Evolutionary conservation across 2,888 invertebrate genomes (phyloP).

Genomic region (Alloplasta piceator): DNA sequence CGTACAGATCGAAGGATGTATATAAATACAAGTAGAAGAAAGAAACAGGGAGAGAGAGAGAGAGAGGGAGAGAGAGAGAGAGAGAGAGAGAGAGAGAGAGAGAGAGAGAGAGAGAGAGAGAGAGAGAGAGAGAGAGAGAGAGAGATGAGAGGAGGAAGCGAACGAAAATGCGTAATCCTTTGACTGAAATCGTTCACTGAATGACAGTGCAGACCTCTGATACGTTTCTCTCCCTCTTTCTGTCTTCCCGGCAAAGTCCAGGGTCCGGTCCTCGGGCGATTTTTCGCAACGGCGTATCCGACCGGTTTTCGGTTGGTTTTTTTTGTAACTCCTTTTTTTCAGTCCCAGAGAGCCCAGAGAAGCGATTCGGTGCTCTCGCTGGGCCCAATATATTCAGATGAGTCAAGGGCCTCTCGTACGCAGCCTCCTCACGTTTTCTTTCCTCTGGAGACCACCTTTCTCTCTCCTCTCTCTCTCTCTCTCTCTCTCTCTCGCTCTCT

Average conservation of each 20-base stretch:
- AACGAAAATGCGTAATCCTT: constrained; percentile 39
- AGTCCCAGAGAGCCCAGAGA: constrained; percentile 43
- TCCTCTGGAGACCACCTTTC: constrained; percentile 22
- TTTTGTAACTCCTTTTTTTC: constrained; percentile 20
- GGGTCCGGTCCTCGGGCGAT: constrained; percentile 14
- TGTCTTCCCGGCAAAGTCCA: constrained; percentile 42
- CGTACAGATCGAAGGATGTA: too few relatives aligned
- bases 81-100: background rate
- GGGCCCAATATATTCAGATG: constrained; percentile 75
- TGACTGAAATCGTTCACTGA: constrained; percentile 42
- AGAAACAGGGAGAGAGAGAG: too few relatives aligned
- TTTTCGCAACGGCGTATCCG: constrained; percentile 44
- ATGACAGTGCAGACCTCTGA: constrained; percentile 31
- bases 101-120: background rate
- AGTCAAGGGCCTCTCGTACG: constrained; percentile 55
- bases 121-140: background rate
- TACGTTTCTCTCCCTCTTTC: constrained; percentile 17
- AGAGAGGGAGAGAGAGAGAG: background rate
- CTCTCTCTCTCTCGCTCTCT: constrained; percentile 33
- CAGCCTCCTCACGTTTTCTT: constrained; percentile 60
- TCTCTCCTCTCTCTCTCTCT: too few relatives aligned
- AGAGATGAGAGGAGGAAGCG: constrained; percentile 30
- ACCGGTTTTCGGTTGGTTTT: constrained; percentile 43
- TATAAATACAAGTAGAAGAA: too few relatives aligned
- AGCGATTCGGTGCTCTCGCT: constrained; percentile 65